phyloP scores from a whole-genome alignment of 2,797 vertebrate species.

The Xiphophorus birchmanni region DNA sequence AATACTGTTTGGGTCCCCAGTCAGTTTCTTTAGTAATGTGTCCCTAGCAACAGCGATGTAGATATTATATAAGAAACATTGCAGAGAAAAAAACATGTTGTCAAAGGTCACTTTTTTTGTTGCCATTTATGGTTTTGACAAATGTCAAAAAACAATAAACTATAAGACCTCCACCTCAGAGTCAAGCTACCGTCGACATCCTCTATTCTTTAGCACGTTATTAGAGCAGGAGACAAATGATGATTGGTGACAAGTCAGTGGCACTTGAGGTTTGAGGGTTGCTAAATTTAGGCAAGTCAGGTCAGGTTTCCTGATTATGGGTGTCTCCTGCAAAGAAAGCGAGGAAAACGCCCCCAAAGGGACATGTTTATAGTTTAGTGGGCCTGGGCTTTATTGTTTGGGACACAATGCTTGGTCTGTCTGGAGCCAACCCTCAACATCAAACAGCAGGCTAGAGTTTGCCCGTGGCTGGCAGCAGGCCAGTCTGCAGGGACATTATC shows the following conservation, averaged over 20 bases:
- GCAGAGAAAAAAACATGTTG: neutral
- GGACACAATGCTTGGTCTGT: constrained; percentile 86
- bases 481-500: constrained; percentile 74
- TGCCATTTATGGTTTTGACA: constrained; percentile 1
- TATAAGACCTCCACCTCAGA: constrained; percentile 30
- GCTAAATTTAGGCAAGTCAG: constrained; percentile 79
- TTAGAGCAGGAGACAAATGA: constrained; percentile 36
- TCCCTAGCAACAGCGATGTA: neutral
- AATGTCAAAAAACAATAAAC: constrained; percentile 26
- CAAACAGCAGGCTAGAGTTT: constrained; percentile 79
- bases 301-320: constrained; percentile 83
- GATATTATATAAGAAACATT: neutral
- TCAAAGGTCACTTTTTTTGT: neutral
- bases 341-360: constrained; percentile 81
- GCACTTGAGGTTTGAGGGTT: constrained; percentile 60
- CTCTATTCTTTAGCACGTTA: constrained; percentile 45
- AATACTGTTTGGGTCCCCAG: neutral
- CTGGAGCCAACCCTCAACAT: constrained; percentile 85
- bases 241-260: constrained; percentile 75
- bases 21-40: neutral
- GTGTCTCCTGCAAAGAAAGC: constrained; percentile 81
- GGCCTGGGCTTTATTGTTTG: constrained; percentile 86
- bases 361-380: constrained; percentile 84
- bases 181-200: constrained; percentile 36
- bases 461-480: constrained; percentile 77